Percentiles rank a stretch among this genome's conserved stretches.
phyloP scores from a whole-genome alignment of 2,113 vertebrate species.

The Phalacrocorax aristotelis region DNA sequence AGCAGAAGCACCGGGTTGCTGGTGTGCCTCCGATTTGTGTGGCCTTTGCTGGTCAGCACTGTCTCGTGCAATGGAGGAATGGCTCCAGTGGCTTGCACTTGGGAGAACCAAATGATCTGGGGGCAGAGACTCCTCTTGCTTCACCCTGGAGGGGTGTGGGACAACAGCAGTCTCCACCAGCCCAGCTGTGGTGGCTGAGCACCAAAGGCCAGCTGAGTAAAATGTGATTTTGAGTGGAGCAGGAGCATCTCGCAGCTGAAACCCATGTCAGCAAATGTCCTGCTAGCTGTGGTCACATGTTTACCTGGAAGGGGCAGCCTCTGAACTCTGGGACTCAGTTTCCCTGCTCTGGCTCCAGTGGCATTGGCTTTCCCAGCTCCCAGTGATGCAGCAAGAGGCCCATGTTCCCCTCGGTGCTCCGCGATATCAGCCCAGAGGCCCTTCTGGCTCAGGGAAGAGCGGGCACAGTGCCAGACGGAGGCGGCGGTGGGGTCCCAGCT shows the following conservation, averaged over 20 bases:
- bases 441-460: fast-evolving
- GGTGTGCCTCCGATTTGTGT: fast-evolving
- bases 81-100: not conserved
- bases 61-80: fast-evolving
- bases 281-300: not conserved
- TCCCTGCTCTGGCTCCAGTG: not conserved
- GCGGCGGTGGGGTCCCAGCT: not conserved
- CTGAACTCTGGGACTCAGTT: not conserved
- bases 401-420: fast-evolving
- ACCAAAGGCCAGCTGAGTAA: not conserved
- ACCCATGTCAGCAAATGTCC: not conserved
- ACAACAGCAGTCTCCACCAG: not conserved
- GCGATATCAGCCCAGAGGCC: not conserved
- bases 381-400: not conserved
- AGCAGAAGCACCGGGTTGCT: not conserved
- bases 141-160: not conserved
- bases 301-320: not conserved
- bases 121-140: not conserved
- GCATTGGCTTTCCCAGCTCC: not conserved
- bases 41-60: not conserved
- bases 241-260: not conserved
- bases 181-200: not conserved
- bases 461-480: not conserved
- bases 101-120: not conserved
- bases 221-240: not conserved